phyloP scores from a whole-genome alignment of 2,888 invertebrate species.

The Aleiodes alternator region DNA sequence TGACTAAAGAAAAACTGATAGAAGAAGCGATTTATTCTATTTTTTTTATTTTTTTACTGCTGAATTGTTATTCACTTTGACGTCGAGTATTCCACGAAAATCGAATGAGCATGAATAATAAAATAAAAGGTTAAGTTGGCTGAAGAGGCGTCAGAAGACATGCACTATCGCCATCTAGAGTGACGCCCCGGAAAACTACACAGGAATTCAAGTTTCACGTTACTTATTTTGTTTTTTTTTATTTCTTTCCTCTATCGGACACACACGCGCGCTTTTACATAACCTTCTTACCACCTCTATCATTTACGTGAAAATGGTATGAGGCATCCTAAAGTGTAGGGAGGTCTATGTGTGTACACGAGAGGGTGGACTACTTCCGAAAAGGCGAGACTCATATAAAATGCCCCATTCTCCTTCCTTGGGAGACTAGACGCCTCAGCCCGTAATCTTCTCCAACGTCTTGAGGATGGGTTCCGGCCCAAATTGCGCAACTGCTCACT shows the following conservation, averaged over 20 bases:
- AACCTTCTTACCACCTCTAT: conserved; percentile 22
- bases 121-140: not conserved
- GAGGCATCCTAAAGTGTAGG: conserved; percentile 13
- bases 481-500: conserved; percentile 41
- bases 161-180: conserved; percentile 10
- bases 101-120: not conserved
- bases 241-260: not conserved
- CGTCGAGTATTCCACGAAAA: too few species aligned
- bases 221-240: not conserved
- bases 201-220: conserved; percentile 44
- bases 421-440: conserved; percentile 32
- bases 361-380: conserved; percentile 15
- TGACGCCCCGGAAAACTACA: conserved; percentile 32
- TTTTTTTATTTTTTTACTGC: not conserved
- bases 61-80: too few species aligned
- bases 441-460: conserved; percentile 39
- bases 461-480: conserved; percentile 37
- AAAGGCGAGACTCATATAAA: conserved; percentile 44
- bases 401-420: not conserved
- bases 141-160: conserved; percentile 34
- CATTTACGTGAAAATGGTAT: conserved; percentile 31
- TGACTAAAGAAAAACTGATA: too few species aligned
- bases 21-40: too few species aligned
- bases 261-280: conserved; percentile 23
- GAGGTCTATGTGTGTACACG: conserved; percentile 28